Conservation (phyloP, 2,888 invertebrate species). For the Dilophus febrilis region DNA sequence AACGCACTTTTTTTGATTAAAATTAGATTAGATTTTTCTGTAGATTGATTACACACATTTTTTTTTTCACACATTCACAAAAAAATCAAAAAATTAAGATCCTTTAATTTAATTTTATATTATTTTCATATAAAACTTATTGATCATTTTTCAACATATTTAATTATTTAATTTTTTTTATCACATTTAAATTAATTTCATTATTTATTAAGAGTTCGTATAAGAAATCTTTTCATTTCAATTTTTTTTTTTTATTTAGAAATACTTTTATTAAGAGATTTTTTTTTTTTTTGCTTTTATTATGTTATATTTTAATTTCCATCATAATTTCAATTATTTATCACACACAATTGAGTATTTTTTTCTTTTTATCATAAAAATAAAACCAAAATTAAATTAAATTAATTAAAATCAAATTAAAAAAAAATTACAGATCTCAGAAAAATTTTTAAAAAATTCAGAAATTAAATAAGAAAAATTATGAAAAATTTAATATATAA, state of each 20-base stretch:
- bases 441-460: no score
- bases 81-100: background rate
- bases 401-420: no score
- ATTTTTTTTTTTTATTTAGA: background rate
- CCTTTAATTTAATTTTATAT: background rate
- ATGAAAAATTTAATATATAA: conserved; percentile 5
- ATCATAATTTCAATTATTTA: background rate
- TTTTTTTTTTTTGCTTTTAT: background rate
- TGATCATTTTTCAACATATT: background rate
- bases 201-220: background rate
- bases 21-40: no score
- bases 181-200: no score
- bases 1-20: no score
- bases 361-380: no score
- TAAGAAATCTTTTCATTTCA: background rate
- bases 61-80: background rate
- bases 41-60: background rate
- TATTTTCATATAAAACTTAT: background rate
- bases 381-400: no score
- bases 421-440: no score
- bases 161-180: background rate
- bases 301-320: background rate
- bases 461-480: no score
- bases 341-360: background rate
- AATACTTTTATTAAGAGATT: background rate